Percentiles rank a stretch among this genome's conserved stretches.
Evolutionary conservation across 2,113 vertebrate genomes (phyloP).

Genomic region (Lucifuga dentata): DNA sequence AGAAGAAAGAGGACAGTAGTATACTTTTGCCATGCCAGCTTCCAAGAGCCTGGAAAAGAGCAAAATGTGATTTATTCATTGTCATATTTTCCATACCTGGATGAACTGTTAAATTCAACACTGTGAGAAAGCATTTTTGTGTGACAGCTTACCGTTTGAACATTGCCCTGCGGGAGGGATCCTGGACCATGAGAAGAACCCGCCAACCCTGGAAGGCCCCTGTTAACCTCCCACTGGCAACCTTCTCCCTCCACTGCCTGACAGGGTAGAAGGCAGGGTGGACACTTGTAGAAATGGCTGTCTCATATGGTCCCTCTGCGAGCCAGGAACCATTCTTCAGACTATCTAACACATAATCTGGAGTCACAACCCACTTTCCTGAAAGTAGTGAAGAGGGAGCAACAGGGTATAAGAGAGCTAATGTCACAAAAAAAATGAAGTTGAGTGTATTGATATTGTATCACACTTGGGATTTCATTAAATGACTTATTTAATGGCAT

Average conservation of each 20-base stretch:
- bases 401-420: neutral
- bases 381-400: conserved; percentile 11
- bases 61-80: neutral
- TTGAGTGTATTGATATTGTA: neutral
- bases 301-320: conserved; percentile 90
- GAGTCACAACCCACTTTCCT: conserved; percentile 97
- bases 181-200: conserved; percentile 86
- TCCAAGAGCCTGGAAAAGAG: conserved; percentile 85
- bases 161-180: conserved; percentile 80
- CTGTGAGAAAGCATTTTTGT: neutral
- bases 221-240: conserved; percentile 78
- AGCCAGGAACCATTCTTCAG: conserved; percentile 91
- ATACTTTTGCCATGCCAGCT: conserved; percentile 89
- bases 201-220: conserved; percentile 96
- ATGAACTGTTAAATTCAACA: too few species aligned
- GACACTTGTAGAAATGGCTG: conserved; percentile 70
- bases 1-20: conserved; percentile 68
- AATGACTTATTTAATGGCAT: too few species aligned
- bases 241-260: conserved; percentile 81
- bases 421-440: conserved; percentile 17
- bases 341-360: conserved; percentile 93
- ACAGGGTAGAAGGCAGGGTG: conserved; percentile 62
- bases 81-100: neutral
- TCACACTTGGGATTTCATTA: too few species aligned
- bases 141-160: conserved; percentile 85